These are phyloP conservation scores for Pocillopora grandis DNA, from an alignment of 92 coral and sea anemone species.

Conservation along the genomic window DNA sequence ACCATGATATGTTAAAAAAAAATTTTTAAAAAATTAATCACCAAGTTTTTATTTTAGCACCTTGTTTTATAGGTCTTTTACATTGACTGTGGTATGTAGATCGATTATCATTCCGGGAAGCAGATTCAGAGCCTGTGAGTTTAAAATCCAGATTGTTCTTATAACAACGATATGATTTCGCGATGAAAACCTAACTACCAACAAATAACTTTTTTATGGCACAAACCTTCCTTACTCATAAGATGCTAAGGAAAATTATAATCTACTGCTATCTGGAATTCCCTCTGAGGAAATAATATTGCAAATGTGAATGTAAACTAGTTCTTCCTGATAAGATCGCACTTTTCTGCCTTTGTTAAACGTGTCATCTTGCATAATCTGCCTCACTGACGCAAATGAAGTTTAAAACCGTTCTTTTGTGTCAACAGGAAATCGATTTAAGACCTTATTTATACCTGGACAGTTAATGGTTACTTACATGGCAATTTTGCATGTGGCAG, in stretches of 20 bases:
- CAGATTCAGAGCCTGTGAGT: too few relatives aligned
- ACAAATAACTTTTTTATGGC: too few relatives aligned
- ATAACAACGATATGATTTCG: too few relatives aligned
- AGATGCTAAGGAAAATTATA: too few relatives aligned
- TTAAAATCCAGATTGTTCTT: too few relatives aligned
- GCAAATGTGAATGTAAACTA: constrained; percentile 20
- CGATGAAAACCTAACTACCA: too few relatives aligned
- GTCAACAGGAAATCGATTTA: neutral
- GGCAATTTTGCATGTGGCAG: neutral
- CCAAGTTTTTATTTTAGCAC: too few relatives aligned
- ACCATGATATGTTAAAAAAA: too few relatives aligned
- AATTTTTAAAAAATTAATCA: too few relatives aligned
- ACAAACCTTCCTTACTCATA: neutral
- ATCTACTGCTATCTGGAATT: neutral
- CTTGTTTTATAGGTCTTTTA: too few relatives aligned
- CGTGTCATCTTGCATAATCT: constrained; percentile 14
- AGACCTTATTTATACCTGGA: neutral
- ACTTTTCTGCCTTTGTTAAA: constrained; percentile 18
- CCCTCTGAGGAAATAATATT: constrained; percentile 5
- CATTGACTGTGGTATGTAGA: too few relatives aligned
- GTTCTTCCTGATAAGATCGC: constrained; percentile 10
- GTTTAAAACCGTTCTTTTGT: neutral
- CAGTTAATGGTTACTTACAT: neutral
- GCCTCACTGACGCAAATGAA: constrained; percentile 13
- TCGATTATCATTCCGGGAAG: too few relatives aligned